Percentiles rank a stretch among this genome's conserved stretches.
phyloP scores from a whole-genome alignment of 2,888 invertebrate species.

The Ormia ochracea region DNA sequence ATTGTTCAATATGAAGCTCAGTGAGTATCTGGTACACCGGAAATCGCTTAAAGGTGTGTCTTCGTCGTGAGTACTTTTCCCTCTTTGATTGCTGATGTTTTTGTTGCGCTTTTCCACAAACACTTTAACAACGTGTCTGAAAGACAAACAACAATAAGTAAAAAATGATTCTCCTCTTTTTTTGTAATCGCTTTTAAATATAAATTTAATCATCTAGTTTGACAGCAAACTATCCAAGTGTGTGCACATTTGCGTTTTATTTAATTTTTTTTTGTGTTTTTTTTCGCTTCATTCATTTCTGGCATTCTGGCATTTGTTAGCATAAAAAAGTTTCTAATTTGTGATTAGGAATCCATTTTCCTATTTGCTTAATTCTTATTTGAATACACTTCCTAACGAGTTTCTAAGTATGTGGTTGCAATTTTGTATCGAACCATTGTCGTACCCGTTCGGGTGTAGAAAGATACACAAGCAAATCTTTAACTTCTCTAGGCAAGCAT shows the following conservation, averaged over 20 bases:
- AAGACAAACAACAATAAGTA: background rate
- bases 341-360: background rate
- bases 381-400: background rate
- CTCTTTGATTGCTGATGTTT: conserved; percentile 6
- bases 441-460: conserved; percentile 1
- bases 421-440: background rate
- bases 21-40: conserved; percentile 75
- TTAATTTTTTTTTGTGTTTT: background rate
- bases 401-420: background rate
- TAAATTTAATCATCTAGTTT: conserved; percentile 24
- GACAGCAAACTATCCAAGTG: background rate
- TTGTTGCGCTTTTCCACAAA: background rate
- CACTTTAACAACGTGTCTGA: background rate
- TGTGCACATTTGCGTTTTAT: background rate
- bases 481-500: background rate
- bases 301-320: background rate
- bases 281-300: background rate
- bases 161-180: background rate
- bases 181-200: background rate
- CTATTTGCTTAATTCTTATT: background rate
- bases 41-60: conserved; percentile 74
- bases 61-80: conserved; percentile 32
- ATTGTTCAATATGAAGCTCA: conserved; percentile 66
- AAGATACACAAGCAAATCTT: background rate
- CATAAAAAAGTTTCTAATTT: background rate